Percentiles rank a stretch among this genome's conserved stretches.
These are phyloP conservation scores for Psylliodes chrysocephalus DNA, from an alignment of 2,888 invertebrate genomes.

Conservation along the genomic window DNA sequence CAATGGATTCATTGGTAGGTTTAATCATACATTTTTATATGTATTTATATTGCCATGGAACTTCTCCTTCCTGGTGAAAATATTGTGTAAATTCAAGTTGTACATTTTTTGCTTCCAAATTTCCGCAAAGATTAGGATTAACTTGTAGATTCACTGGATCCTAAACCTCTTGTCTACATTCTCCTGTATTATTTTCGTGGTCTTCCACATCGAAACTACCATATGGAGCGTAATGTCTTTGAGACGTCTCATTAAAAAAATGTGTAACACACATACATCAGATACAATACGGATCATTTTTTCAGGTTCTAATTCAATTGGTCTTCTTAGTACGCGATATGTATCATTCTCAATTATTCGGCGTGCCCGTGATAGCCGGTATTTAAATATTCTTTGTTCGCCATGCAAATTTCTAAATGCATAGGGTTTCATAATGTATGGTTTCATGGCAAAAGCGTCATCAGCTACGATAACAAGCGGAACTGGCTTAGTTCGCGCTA, in stretches of 20 bases:
- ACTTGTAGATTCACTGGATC: not conserved
- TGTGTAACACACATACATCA: not conserved
- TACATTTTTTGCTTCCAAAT: not conserved
- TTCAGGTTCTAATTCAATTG: not conserved
- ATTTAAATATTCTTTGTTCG: slow-evolving; percentile 17
- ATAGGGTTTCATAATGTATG: slow-evolving; percentile 33
- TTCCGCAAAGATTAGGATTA: not conserved
- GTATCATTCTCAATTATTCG: slow-evolving; percentile 20
- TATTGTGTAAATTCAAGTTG: not conserved
- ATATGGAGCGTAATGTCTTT: not conserved
- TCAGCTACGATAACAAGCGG: slow-evolving; percentile 46
- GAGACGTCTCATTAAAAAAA: not conserved
- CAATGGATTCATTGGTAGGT: not conserved
- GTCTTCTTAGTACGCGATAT: not conserved
- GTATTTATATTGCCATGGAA: not conserved
- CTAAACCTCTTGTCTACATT: not conserved
- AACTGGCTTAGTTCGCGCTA: slow-evolving; percentile 5
- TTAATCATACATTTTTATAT: not conserved
- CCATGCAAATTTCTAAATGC: slow-evolving; percentile 25
- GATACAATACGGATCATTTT: not conserved
- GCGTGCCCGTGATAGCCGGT: slow-evolving; percentile 11
- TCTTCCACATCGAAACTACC: not conserved
- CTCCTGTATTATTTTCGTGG: not conserved
- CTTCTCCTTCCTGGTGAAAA: not conserved
- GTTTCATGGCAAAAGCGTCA: slow-evolving; percentile 47